Base-by-base conservation (phyloP, 2,888 invertebrate species). In the Euproctis similis region DNA sequence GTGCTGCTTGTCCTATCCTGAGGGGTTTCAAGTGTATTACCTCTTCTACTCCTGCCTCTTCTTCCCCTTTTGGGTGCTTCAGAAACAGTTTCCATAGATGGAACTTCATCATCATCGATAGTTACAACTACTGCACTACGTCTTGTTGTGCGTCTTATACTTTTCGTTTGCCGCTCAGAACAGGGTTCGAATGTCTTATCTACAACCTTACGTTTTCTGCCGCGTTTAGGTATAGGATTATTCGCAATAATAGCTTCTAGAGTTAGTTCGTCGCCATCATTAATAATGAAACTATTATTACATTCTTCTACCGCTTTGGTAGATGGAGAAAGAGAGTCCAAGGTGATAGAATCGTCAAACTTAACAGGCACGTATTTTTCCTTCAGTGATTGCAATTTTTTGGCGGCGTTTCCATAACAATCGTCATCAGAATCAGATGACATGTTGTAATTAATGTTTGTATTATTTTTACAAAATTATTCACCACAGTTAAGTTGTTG, bases 351-450 rank as follows among this genome's bases (percentile, higher is more conserved):
- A 8, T 10, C 10, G 5, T 57, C 44, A 4, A 59, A 37, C 24
- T 53, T 60, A 18, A 69, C 62, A 8, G 55, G 59, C 1, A 37
- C 33, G 28, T 59, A 73, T 26, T 56, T 55, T 17, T 56, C 66
- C 34, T 52, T 72, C 27, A 77, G 52, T 1, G 42, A 47, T 16
- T 71, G 61, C 1, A 84, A 47, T 35, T 62, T 74, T 21, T 63
- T 56, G 1, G 71, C 71, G 19, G 65, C 48, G 28, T 77, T 75
- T 1, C 73, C 65, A 41, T 77, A 84, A 41, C 67, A 75, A 36
- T 84, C 81, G 16, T 78, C 78, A 13, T 82, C 82, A 0, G 81
- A 81, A 37, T 77, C 81, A 0, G 81, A 78, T 0, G 74, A 77
- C n/a, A n/a, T n/a, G n/a, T n/a, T n/a, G n/a, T n/a, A n/a, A n/a